These are phyloP conservation scores for Cerceris rybyensis DNA, from an alignment of 2,888 invertebrate species.

Conservation along the genomic window DNA sequence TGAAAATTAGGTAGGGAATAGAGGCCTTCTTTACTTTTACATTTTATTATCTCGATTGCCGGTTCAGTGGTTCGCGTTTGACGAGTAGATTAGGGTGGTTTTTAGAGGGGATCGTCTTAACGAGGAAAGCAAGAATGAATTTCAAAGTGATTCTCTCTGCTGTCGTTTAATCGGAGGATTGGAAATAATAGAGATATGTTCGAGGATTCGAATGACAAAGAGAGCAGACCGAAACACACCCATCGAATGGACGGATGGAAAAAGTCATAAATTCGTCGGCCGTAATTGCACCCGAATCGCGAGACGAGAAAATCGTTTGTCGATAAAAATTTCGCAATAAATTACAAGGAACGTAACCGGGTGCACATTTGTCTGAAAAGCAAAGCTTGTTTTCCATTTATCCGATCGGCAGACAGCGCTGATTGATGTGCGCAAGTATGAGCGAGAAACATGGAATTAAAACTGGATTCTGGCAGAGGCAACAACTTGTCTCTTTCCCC, in stretches of 20 bases:
- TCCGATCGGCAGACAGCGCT: slow-evolving; percentile 30
- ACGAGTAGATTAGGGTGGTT: slow-evolving; percentile 28
- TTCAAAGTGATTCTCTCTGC: slow-evolving; percentile 26
- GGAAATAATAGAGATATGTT: slow-evolving; percentile 51
- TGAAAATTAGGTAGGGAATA: slow-evolving; percentile 63
- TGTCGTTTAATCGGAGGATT: slow-evolving; percentile 39
- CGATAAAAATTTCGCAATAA: slow-evolving; percentile 30
- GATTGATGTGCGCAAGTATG: slow-evolving; percentile 33
- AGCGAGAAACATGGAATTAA: slow-evolving; percentile 34
- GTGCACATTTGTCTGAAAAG: slow-evolving; percentile 18
- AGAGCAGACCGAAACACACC: neutral
- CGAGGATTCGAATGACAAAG: neutral
- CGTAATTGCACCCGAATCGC: no score
- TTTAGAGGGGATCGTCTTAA: slow-evolving; percentile 35
- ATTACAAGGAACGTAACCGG: slow-evolving; percentile 36
- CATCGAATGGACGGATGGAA: no score
- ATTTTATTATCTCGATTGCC: slow-evolving; percentile 73
- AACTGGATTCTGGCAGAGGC: slow-evolving; percentile 3
- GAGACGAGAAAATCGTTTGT: neutral
- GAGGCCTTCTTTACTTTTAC: slow-evolving; percentile 54
- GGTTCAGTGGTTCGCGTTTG: slow-evolving; percentile 63
- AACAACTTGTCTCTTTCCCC: neutral
- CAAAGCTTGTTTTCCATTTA: slow-evolving; percentile 20
- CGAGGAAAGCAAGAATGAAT: slow-evolving; percentile 42
- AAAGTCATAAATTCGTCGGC: no score